A percentile compares a stretch with the other conserved stretches of the same genome.
Evolutionary conservation across 2,113 vertebrate species (phyloP).

Genomic region (Dromas ardeola): DNA sequence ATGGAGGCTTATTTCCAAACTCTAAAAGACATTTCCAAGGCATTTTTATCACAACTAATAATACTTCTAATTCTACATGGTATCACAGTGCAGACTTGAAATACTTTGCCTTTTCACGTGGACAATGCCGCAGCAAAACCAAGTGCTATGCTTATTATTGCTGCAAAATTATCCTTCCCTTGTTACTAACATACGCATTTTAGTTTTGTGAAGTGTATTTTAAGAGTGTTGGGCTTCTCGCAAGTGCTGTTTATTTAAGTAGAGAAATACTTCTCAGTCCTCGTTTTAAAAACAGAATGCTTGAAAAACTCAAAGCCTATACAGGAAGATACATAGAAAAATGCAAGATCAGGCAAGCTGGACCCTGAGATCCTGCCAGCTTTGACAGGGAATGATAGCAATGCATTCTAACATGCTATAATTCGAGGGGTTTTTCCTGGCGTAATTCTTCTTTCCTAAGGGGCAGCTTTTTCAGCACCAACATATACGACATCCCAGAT

Average conservation of each 20-base stretch:
- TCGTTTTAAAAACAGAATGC: not conserved
- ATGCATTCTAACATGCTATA: not conserved
- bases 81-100: not conserved
- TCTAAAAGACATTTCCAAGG: not conserved
- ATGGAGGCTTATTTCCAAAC: not conserved
- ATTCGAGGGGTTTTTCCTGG: not conserved
- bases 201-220: not conserved
- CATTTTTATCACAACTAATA: not conserved
- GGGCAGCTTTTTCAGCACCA: not conserved
- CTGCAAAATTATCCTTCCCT: not conserved
- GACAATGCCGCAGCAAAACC: not conserved
- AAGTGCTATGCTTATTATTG: not conserved
- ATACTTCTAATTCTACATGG: not conserved
- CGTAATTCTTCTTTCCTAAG: not conserved
- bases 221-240: not conserved
- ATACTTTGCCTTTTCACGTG: not conserved
- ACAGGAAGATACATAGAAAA: not conserved
- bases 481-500: not conserved
- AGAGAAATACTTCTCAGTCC: not conserved
- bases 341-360: not conserved
- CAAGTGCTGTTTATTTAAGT: not conserved
- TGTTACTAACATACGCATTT: not conserved
- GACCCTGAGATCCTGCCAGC: not conserved
- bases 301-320: not conserved
- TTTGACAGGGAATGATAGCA: not conserved